phyloP scores from a whole-genome alignment of 1,140 invertebrate genomes.

The Caerostris darwini region DNA sequence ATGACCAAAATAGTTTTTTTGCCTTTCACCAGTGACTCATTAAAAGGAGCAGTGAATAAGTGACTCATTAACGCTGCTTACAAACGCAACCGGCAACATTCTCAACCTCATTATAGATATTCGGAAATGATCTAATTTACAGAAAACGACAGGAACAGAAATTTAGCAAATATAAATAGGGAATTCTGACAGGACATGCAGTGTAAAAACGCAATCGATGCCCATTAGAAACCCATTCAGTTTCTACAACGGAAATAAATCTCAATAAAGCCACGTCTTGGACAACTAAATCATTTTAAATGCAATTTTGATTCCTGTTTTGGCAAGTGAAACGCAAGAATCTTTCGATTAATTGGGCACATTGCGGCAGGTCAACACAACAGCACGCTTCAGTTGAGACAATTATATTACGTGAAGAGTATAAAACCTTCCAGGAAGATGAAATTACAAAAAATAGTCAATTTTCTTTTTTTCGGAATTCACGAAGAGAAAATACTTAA shows the following conservation, averaged over 20 bases:
- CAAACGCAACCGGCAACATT: neutral
- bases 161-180: neutral
- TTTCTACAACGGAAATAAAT: neutral
- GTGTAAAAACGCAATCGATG: neutral
- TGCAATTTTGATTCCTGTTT: neutral
- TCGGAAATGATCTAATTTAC: neutral
- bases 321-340: neutral
- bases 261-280: neutral
- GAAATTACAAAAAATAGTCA: slow-evolving; percentile 25
- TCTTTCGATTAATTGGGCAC: slow-evolving; percentile 24
- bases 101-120: neutral
- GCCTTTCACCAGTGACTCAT: neutral
- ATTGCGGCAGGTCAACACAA: slow-evolving; percentile 13
- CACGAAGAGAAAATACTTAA: neutral
- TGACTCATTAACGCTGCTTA: neutral
- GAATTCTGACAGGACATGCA: too few species aligned
- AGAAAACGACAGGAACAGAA: neutral
- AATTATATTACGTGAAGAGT: slow-evolving; percentile 47
- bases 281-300: neutral
- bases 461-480: neutral
- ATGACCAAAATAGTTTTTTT: neutral
- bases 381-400: slow-evolving; percentile 50
- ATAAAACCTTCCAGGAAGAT: slow-evolving; percentile 27
- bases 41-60: neutral
- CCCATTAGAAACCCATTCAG: neutral